Percentiles rank a stretch among this genome's conserved stretches.
phyloP scores from a whole-genome alignment of 2,113 vertebrate genomes.

The Sinocyclocheilus maitianheensis region DNA sequence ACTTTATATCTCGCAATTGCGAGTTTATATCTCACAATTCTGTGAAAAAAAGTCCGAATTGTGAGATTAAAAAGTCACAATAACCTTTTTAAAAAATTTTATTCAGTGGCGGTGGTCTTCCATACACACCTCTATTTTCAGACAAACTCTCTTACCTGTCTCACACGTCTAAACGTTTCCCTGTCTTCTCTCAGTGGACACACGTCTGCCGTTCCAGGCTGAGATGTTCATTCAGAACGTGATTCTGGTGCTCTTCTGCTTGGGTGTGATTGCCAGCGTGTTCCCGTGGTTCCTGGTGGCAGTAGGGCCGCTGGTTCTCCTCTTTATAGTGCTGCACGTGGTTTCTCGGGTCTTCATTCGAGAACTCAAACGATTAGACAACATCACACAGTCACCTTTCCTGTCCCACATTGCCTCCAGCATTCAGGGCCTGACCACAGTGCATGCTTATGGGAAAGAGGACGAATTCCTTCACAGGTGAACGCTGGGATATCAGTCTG shows the following conservation, averaged over 20 bases:
- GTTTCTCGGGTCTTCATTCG: conserved; percentile 91
- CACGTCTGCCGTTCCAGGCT: conserved; percentile 89
- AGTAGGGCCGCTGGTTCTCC: conserved; percentile 83
- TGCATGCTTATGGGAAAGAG: conserved; percentile 87
- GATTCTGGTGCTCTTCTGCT: conserved; percentile 90
- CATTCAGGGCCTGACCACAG: conserved; percentile 89
- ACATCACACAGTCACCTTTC: conserved; percentile 90
- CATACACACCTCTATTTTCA: not conserved
- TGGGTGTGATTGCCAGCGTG: conserved; percentile 84
- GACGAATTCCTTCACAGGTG: conserved; percentile 88
- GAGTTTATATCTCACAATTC: no score
- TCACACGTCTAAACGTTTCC: not conserved
- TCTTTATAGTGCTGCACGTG: conserved; percentile 82
- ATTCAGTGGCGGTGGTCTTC: no score
- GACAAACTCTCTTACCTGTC: not conserved
- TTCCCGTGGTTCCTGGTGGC: conserved; percentile 93
- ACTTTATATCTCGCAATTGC: no score
- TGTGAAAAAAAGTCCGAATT: no score
- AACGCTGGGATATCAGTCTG: conserved; percentile 48
- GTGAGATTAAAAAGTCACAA: no score
- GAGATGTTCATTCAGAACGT: conserved; percentile 96
- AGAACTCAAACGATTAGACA: conserved; percentile 91
- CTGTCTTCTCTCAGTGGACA: conserved; percentile 78
- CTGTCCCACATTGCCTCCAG: conserved; percentile 91
- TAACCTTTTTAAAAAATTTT: no score